Base-by-base conservation (phyloP, 2,797 vertebrate genomes). In the Tenualosa thibaudeaui region DNA sequence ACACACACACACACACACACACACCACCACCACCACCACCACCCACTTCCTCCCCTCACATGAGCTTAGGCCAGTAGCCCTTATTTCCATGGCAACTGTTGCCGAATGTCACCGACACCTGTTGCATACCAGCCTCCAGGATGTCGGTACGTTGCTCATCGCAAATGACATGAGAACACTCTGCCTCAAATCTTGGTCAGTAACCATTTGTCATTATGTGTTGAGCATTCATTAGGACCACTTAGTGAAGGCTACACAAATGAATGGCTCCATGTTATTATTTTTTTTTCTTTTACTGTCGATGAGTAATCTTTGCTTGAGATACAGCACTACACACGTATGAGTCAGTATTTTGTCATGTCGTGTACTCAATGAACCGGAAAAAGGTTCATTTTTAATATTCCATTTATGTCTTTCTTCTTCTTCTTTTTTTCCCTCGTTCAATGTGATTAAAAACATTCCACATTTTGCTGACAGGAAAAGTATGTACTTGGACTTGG, bases 21-120 rank as follows among this genome's bases (percentile, higher is more conserved):
- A 53, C 12, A 53, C 51, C 8, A 24, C 26, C 24, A 24, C 0
- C 62, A 9, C 24, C 4, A 22, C n/a, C 22, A 5, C 60, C 5
- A 5, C 60, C 60, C 60, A 22, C 22, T 15, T 85, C 51, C 81
- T 31, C 78, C 65, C 13, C 56, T 58, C 17, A 37, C 40, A 81
- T 56, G 75, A 43, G 71, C 65, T 81, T 49, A 22, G 43, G 51
- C 65, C 83, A 85, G 65, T 81, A 71, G 82, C 81, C 84, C 84
- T 84, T 46, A 86, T 91, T 89, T 81, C 86, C 89, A 90, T 89
- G 86, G 90, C 84, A 90, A 89, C 90, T 81, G 84, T 60, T 84
- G 43, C 26, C 84, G 85, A 71, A 83, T 84, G 82, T 86, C 86
- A 82, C 53, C 71, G 62, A 88, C 90, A 91, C 86, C 88, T 90